Base-by-base conservation (phyloP, 2,888 invertebrate species). In the Mylabris sibirica region DNA sequence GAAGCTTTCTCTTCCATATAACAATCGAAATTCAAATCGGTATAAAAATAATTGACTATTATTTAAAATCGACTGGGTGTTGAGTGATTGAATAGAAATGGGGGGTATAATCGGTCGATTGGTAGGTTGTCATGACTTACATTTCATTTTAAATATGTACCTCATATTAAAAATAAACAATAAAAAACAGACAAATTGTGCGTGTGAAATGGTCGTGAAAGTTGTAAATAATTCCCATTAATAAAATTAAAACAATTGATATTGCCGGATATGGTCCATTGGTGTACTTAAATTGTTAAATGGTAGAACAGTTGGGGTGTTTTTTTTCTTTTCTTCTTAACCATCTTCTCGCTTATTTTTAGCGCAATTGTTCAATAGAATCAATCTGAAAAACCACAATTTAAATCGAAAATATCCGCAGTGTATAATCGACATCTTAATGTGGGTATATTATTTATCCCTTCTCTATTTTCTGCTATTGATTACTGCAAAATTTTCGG, bases 191-290 rank as follows among this genome's bases (percentile, higher is more conserved):
- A 30, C 8, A 44, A 44, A 44, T 44, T 44, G 6, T 44, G 17
- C 20, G 20, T 11, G 20, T 49, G 20, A 20, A 49, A 22, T 20
- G 49, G 49, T 9, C 20, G 49, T 49, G 49, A 49, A 49, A 49
- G 49, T 49, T 49, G 49, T 49, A 44, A 12, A 44, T 44, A 49
- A 49, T 49, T 49, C 11, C 20, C 9, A 20, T 49, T 49, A 49
- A 44, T 44, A 44, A 44, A 49, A 49, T 49, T 49, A 49, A 49
- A 49, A 49, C 49, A 49, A 49, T 49, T 49, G 20, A 11, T 49
- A 20, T 20, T 2, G 49, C 49, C 49, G 49, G 49, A 49, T 49
- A 49, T 49, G 11, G 20, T 49, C 20, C 49, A 49, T 49, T 49
- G 49, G 20, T 49, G 20, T 44, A n/a, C 6, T 44, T 44, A 44